These are phyloP conservation scores for Cyclina sinensis DNA, from an alignment of 1,140 invertebrate genomes.

Conservation along the genomic window DNA sequence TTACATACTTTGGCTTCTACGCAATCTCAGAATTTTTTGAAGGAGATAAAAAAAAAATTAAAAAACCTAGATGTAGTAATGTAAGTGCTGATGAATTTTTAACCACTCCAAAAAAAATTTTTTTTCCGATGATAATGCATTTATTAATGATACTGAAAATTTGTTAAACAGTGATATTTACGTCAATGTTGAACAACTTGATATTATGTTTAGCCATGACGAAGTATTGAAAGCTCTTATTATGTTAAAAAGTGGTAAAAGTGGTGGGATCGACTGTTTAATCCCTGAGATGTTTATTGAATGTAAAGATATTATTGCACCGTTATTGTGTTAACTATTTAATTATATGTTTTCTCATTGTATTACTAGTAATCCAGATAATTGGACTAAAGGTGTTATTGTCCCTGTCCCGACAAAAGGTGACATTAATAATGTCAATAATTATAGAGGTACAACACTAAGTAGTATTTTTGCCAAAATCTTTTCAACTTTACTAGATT, in stretches of 20 bases:
- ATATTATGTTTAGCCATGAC: too few species aligned
- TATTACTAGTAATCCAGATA: conserved; percentile 49
- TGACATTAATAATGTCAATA: too few species aligned
- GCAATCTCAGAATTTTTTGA: too few species aligned
- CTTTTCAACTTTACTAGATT: too few species aligned
- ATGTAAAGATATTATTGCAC: conserved; percentile 11
- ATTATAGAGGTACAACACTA: too few species aligned
- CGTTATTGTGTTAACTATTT: conserved; percentile 36
- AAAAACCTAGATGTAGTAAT: too few species aligned
- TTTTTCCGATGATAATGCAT: not conserved
- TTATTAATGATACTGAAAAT: not conserved
- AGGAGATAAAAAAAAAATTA: too few species aligned
- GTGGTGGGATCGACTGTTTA: not conserved
- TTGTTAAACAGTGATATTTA: not conserved
- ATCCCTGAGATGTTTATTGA: not conserved
- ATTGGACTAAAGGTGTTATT: conserved; percentile 57
- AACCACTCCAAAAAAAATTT: not conserved
- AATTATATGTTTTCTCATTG: conserved; percentile 43
- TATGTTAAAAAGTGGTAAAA: conserved; percentile 8
- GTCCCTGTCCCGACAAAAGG: conserved; percentile 56
- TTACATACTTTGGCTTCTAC: too few species aligned
- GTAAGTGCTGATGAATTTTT: too few species aligned
- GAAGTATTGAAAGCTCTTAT: not conserved
- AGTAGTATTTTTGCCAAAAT: conserved; percentile 31
- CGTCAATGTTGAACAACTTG: not conserved